Percentiles rank a stretch among this genome's conserved stretches.
Conservation (phyloP, 1,140 invertebrate genomes). For the Archegozetes longisetosus region DNA sequence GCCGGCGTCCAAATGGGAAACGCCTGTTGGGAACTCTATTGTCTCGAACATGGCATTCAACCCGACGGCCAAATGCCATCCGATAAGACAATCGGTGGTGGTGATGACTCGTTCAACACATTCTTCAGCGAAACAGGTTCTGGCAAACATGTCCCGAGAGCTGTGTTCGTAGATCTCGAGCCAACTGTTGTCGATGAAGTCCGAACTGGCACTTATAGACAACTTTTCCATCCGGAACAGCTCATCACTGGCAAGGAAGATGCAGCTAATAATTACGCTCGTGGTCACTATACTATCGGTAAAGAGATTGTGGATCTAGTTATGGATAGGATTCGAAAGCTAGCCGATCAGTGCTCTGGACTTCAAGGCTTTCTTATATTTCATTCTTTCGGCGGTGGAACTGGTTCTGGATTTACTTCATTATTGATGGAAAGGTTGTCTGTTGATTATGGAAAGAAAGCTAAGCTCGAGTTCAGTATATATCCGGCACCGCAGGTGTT, state of each 20-base stretch:
- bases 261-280: constrained; percentile 41
- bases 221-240: constrained; percentile 52
- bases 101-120: constrained; percentile 69
- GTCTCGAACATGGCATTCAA: constrained; percentile 74
- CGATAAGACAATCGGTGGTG: constrained; percentile 34
- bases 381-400: constrained; percentile 41
- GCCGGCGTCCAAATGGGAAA: constrained; percentile 79
- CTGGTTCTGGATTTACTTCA: constrained; percentile 53
- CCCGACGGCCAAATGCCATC: constrained; percentile 41
- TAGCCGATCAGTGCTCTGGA: constrained; percentile 26
- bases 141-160: constrained; percentile 68
- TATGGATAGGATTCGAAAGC: constrained; percentile 41
- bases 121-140: constrained; percentile 78
- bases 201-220: constrained; percentile 42
- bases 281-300: constrained; percentile 43
- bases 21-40: constrained; percentile 65
- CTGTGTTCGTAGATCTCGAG: constrained; percentile 68
- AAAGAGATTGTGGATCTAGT: constrained; percentile 54
- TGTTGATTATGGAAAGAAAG: constrained; percentile 50
- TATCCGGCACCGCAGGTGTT: constrained; percentile 59
- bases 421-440: constrained; percentile 50
- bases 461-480: constrained; percentile 55
- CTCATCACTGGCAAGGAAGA: constrained; percentile 46
- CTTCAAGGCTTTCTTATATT: constrained; percentile 36
- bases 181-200: constrained; percentile 67